These are phyloP conservation scores for Psammodynastes pulverulentus DNA, from an alignment of 2,113 vertebrate genomes.

Conservation along the genomic window DNA sequence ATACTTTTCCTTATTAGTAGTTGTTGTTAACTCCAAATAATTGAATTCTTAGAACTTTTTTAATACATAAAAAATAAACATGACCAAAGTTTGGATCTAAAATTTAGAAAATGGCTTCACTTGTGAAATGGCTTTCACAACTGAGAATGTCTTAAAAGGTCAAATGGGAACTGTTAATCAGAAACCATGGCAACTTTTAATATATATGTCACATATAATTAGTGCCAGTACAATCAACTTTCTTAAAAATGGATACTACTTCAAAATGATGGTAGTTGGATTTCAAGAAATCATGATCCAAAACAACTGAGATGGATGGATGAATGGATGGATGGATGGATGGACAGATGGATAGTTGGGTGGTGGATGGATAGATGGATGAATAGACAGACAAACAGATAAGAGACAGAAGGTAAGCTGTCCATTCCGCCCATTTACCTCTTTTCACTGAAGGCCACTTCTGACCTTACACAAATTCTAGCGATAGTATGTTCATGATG, in stretches of 20 bases:
- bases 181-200: slow-evolving; percentile 1
- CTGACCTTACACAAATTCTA: neutral
- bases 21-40: slow-evolving; percentile 7
- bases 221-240: neutral
- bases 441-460: neutral
- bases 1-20: neutral
- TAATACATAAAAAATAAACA: neutral
- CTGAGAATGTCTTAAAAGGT: neutral
- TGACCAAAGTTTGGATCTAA: neutral
- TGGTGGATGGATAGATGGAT: neutral
- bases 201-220: neutral
- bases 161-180: neutral
- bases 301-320: neutral
- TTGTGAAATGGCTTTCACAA: too few relatives aligned
- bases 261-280: too few relatives aligned
- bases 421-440: neutral
- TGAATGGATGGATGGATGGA: neutral
- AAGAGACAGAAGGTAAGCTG: neutral
- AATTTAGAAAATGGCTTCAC: neutral
- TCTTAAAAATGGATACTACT: neutral
- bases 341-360: neutral
- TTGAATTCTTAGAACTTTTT: neutral
- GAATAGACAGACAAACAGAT: neutral
- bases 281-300: neutral
- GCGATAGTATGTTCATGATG: neutral